Base-by-base conservation (phyloP, 2,888 invertebrate genomes). In the Mechanitis messenoides region DNA sequence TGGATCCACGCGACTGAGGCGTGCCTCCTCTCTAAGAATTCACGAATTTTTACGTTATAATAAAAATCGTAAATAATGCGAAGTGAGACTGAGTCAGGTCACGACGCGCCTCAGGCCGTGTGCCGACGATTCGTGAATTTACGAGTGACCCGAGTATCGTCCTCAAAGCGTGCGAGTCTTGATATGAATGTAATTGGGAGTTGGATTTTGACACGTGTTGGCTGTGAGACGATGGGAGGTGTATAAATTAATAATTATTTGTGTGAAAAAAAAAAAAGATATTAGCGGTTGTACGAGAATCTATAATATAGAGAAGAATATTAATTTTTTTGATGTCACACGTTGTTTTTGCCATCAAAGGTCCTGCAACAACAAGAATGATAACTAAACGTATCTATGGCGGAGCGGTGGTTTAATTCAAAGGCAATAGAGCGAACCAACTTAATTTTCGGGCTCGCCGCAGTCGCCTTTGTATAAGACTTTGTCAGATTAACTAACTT, bases 361-460 rank as follows among this genome's bases (percentile, higher is more conserved):
- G 70, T 68, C 66, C 66, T 71, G 66, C 68, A 67, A 70, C 64
- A 69, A 67, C 72, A 68, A 58, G 62, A 64, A 50, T 60, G 61
- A 63, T 63, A 68, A 61, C 58, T 64, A 65, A 64, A 63, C 65
- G 61, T 63, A 62, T 68, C 61, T 63, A 68, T 64, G 65, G 59
- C 55, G 53, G 54, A 61, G 72, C 76, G 72, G 74, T 76, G 79
- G 81, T 80, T 85, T 85, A 83, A 87, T 87, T 84, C 81, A 79
- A 80, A 84, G 81, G 87, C 87, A 87, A 86, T 86, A 84, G 85
- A 85, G 83, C 86, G 83, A 73, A 75, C 78, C 82, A 84, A 86
- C 85, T 85, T 87, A 85, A 88, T 89, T 88, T 87, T 87, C 86
- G 83, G 84, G 84, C 81, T 86, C 83, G 80, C 84, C 83, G 85